Evolutionary conservation across 2,113 vertebrate species (phyloP).

Genomic region (Verasper variegatus): DNA sequence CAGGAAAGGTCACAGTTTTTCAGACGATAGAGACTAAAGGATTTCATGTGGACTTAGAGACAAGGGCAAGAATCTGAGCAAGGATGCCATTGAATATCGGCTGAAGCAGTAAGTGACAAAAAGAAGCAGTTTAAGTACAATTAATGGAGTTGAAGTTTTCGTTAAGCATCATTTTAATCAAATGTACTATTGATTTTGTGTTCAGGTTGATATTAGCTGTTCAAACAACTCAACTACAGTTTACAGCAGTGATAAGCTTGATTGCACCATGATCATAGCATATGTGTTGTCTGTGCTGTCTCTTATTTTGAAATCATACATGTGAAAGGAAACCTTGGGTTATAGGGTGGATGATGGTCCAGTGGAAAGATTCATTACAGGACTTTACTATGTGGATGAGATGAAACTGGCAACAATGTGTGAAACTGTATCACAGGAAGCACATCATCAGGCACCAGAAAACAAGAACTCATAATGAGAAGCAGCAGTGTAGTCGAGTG

Average conservation of each 20-base stretch:
- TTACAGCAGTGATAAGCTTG: neutral
- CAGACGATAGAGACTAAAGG: slow-evolving; percentile 59
- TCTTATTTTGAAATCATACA: too few species aligned
- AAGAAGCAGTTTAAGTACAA: neutral
- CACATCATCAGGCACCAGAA: neutral
- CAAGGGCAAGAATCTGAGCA: slow-evolving; percentile 13
- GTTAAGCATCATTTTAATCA: neutral
- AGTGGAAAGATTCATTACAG: neutral
- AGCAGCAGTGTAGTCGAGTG: too few species aligned
- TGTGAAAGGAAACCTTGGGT: too few species aligned
- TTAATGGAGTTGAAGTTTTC: neutral
- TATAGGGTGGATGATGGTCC: neutral
- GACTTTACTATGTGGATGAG: neutral
- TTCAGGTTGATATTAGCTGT: neutral
- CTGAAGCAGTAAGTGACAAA: slow-evolving; percentile 1
- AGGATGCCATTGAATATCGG: slow-evolving; percentile 37
- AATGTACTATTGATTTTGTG: neutral
- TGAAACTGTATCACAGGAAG: neutral
- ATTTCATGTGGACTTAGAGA: slow-evolving; percentile 49
- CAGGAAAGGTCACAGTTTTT: slow-evolving; percentile 76
- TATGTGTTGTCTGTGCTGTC: too few species aligned
- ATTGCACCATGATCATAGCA: too few species aligned
- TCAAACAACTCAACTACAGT: neutral
- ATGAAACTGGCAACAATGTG: neutral
- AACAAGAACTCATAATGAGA: too few species aligned